Evolutionary conservation across 1,140 invertebrate genomes (phyloP).

Genomic region (Drosophila grimshawi): DNA sequence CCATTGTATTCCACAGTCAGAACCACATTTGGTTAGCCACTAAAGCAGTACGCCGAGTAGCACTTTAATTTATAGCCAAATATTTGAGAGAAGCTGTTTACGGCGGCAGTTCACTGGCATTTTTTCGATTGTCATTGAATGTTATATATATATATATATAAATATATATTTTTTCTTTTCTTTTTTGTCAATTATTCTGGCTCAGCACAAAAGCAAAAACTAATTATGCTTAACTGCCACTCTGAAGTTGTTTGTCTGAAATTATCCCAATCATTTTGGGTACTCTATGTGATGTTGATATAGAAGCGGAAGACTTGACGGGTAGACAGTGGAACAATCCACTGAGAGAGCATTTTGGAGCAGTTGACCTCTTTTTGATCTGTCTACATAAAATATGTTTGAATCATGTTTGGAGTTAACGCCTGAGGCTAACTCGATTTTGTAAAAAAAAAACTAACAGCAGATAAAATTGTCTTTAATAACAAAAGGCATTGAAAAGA

Average conservation of each 20-base stretch:
- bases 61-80: slow-evolving; percentile 69
- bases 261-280: slow-evolving; percentile 22
- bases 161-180: slow-evolving; percentile 7
- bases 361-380: background rate
- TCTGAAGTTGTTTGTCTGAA: slow-evolving; percentile 38
- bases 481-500: background rate
- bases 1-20: slow-evolving; percentile 44
- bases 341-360: background rate
- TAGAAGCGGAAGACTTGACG: slow-evolving; percentile 32
- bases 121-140: slow-evolving; percentile 64
- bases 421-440: too few species aligned
- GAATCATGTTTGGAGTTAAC: too few species aligned
- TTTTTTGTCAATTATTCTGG: slow-evolving; percentile 39
- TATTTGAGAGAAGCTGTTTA: slow-evolving; percentile 21
- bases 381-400: background rate
- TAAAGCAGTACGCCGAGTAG: slow-evolving; percentile 31
- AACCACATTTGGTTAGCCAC: slow-evolving; percentile 34
- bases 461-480: too few species aligned
- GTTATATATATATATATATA: background rate
- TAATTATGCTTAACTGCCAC: slow-evolving; percentile 39
- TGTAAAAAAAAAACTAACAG: background rate
- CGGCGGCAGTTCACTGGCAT: slow-evolving; percentile 60
- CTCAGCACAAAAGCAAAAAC: slow-evolving; percentile 41
- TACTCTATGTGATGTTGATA: slow-evolving; percentile 3
- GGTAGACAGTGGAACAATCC: slow-evolving; percentile 21